These are phyloP conservation scores for Kuschelorhynchus macadamiae DNA, from an alignment of 2,888 invertebrate species.

Conservation along the genomic window DNA sequence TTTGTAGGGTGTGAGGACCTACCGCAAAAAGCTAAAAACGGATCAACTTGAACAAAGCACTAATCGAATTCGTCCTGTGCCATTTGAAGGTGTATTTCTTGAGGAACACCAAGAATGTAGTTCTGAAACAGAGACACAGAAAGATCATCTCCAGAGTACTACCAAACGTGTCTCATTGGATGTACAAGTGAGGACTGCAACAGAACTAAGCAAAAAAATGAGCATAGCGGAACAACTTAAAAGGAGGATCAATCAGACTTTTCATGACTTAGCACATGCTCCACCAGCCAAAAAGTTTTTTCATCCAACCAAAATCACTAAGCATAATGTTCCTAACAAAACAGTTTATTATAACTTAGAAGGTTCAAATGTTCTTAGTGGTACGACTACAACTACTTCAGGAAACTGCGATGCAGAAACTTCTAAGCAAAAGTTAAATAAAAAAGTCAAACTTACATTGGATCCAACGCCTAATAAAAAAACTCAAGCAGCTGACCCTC, in stretches of 20 bases:
- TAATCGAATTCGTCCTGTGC: background rate
- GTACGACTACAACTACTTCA: background rate
- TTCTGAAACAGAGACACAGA: background rate
- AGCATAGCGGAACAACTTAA: conserved; percentile 27
- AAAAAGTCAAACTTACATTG: background rate
- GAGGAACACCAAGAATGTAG: background rate
- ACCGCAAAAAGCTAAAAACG: background rate
- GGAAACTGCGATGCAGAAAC: background rate
- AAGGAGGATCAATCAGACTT: conserved; percentile 13
- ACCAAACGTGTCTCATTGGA: background rate
- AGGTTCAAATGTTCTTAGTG: background rate
- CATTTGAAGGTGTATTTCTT: conserved; percentile 3
- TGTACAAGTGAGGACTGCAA: background rate
- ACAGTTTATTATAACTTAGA: background rate
- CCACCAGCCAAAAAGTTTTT: conserved; percentile 3
- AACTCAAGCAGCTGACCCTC: background rate
- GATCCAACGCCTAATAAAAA: background rate
- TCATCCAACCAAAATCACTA: background rate
- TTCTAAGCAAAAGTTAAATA: background rate
- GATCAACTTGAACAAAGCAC: too few species aligned
- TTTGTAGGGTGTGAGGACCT: conserved; percentile 1
- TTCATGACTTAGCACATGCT: background rate
- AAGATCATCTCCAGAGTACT: background rate
- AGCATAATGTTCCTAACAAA: background rate
- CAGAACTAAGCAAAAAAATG: background rate